phyloP scores from a whole-genome alignment of 2,797 vertebrate species.

The Geotrypetes seraphini region DNA sequence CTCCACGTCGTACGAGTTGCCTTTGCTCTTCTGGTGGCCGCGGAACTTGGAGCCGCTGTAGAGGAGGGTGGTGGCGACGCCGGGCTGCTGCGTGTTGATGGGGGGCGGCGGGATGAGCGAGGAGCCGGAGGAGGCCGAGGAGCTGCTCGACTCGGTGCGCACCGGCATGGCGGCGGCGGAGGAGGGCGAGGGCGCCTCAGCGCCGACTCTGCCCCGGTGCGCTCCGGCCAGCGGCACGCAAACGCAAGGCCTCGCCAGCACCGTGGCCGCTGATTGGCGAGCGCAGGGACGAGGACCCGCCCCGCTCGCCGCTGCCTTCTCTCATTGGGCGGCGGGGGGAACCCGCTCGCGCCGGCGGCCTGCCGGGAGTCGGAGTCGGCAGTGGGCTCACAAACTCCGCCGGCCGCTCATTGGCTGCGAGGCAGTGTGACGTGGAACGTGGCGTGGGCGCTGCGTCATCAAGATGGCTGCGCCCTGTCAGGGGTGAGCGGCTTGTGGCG shows the following conservation, averaged over 20 bases:
- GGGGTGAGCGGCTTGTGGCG: too few relatives aligned
- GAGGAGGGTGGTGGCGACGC: slow-evolving; percentile 80
- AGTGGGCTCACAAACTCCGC: rapidly evolving
- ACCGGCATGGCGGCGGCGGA: slow-evolving; percentile 77
- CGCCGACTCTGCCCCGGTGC: slow-evolving; percentile 24
- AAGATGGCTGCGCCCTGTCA: slow-evolving; percentile 22
- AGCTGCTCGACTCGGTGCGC: slow-evolving; percentile 58
- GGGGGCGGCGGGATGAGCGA: slow-evolving; percentile 82
- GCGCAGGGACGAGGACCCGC: background rate
- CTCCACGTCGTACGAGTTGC: slow-evolving; percentile 93
- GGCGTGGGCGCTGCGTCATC: slow-evolving; percentile 45
- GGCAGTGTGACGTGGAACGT: background rate
- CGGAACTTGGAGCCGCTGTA: slow-evolving; percentile 94
- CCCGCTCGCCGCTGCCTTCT: slow-evolving; percentile 3
- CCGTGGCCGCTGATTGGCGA: background rate
- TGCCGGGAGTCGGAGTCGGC: slow-evolving; percentile 5
- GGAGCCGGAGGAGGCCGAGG: slow-evolving; percentile 47
- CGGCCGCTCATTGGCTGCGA: rapidly evolving
- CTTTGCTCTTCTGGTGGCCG: slow-evolving; percentile 93
- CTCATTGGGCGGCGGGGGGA: slow-evolving; percentile 17
- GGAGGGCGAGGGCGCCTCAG: slow-evolving; percentile 42
- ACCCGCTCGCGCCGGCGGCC: slow-evolving; percentile 9
- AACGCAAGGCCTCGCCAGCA: slow-evolving; percentile 1
- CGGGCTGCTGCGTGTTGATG: slow-evolving; percentile 90
- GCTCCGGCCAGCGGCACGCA: slow-evolving; percentile 33